Evolutionary conservation across 2,113 vertebrate genomes (phyloP), one percentile per base, ranked within the genome.

Genomic region (Alouatta palliata): DNA sequence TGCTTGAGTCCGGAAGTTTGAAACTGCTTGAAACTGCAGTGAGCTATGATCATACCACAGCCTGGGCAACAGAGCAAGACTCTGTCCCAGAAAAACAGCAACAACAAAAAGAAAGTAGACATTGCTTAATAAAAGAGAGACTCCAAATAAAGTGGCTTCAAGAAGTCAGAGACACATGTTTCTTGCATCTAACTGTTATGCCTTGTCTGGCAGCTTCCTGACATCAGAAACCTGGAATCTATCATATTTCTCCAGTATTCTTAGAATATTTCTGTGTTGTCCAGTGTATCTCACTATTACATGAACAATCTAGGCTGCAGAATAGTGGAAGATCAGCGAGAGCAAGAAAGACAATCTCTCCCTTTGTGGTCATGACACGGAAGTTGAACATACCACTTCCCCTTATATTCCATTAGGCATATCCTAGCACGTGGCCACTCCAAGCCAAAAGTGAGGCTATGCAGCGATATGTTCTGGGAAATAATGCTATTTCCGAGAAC

Each of bases 381-480:
- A 87, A 79, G 6, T 27, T 56, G 1, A 12, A 23, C 12, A 9
- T 9, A 3, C 83, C 20, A 21, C 30, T 64, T 77, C 16, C 58
- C 4, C 9, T 85, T 13, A 71, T 32, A 40, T 79, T 40, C 16
- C 32, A 25, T 49, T 9, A 92, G 5, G 9, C 37, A 87, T 12
- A 82, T 45, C 19, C 3, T 49, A 43, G 37, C 64, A 27, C 27
- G 30, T 32, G 25, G 58, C 3, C 2, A 49, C 3, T 16, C 3
- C 35, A 61, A 10, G 14, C 27, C 32, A 40, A 40, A 81, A 73
- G 8, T 3, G 2, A 84, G 7, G 2, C 1, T 52, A 8, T 49
- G 27, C 5, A n/a, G 23, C 6, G 2, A 25, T 47, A 21, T 3
- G 0, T 1, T 37, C 25, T 54, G 27, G 10, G 45, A 27, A 35